Base-by-base conservation (phyloP, 2,888 invertebrate species). In the Cantharis flavilabris region DNA sequence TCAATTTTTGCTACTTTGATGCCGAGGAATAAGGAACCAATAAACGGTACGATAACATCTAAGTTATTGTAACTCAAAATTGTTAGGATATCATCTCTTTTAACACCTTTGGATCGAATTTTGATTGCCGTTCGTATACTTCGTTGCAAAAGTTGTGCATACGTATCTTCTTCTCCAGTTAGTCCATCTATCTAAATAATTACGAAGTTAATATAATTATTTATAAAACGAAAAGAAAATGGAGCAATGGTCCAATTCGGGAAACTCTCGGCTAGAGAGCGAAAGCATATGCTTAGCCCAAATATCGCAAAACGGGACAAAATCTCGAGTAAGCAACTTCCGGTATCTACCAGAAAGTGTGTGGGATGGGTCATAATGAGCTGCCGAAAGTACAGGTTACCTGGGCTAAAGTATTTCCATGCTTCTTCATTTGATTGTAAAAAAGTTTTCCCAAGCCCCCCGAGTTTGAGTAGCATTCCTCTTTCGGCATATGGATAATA, bases 1-100 rank as follows among this genome's bases (percentile, higher is more conserved):
- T 87, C 85, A 14, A 87, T 74, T 11, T 83, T 83, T 3, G 84
- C 83, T 0, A 84, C 77, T 75, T 83, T 83, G 3, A 84, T 85
- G 2, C 91, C 91, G 7, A 89, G 85, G 80, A 87, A 90, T 3
- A 90, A 79, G 0, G 89, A 88, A 1, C 90, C 90, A 62, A 90
- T 87, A 70, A 89, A 87, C 0, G 91, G 90, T 14, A 90, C 86
- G 3, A 84, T 84, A 10, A 88, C 83, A 75, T 91, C 87, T 3
- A 90, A 62, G 30, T 89, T 89, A 78, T 89, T 90, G 0, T 88
- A 87, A 4, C 88, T 89, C 85, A 90, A 90, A 0, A 90, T 79
- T 0, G 88, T 82, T 71, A 91, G 86, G 3, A 90, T 88, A 79
- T 90, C 91, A 0, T 89, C 88, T 1, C 80, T 77, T 67, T 85